phyloP scores from a whole-genome alignment of 2,797 vertebrate species.

The Silurus lanzhouensis region DNA sequence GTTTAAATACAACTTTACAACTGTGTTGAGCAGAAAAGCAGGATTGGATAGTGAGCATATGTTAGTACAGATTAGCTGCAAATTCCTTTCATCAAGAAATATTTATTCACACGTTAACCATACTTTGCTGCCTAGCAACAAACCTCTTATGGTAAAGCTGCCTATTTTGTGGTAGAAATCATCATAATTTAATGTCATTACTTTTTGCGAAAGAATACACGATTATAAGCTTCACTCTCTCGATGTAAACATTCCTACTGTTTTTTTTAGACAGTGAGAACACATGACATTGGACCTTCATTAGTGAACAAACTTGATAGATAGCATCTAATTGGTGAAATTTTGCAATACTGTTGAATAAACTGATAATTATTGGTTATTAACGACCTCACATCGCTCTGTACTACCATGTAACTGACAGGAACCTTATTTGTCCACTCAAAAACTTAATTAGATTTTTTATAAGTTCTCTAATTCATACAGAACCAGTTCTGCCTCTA shows the following conservation, averaged over 20 bases:
- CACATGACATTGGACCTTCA: background rate
- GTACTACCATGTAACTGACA: background rate
- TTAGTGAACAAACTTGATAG: background rate
- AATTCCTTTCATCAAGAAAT: background rate
- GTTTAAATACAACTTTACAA: background rate
- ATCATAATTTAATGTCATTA: background rate
- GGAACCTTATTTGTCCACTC: background rate
- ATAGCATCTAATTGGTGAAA: background rate
- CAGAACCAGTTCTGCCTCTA: background rate
- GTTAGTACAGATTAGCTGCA: background rate
- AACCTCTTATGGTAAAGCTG: background rate
- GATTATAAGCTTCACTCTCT: background rate
- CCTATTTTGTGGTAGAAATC: background rate
- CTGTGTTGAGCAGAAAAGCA: background rate
- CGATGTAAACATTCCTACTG: background rate
- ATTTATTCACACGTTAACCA: background rate
- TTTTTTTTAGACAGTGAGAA: background rate
- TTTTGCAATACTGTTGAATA: background rate
- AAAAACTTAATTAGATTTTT: background rate
- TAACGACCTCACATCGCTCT: background rate
- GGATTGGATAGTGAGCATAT: background rate
- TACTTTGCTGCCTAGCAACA: background rate
- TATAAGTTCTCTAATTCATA: slow-evolving; percentile 10
- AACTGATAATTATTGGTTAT: no score
- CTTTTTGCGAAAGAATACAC: background rate